Evolutionary conservation across 64 coral and sea anemone species (phyloP).

Genomic region (Anthopleura sola): DNA sequence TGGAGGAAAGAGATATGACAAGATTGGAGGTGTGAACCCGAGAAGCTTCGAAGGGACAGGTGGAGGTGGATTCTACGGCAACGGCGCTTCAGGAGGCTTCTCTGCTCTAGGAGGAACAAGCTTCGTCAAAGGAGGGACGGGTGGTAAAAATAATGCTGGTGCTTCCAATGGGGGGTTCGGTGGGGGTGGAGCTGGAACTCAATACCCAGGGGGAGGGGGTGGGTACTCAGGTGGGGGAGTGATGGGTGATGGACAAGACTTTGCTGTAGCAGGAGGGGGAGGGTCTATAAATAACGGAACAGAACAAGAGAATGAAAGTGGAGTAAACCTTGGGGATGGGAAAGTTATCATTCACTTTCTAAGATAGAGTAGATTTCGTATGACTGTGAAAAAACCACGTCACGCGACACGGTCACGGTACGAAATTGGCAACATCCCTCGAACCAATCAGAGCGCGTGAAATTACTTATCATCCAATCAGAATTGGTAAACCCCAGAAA

Average conservation of each 20-base stretch:
- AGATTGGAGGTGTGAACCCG: not conserved
- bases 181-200: slow-evolving; percentile 49
- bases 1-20: slow-evolving; percentile 32
- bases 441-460: no score
- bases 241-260: not conserved
- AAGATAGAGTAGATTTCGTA: not conserved
- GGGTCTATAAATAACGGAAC: slow-evolving; percentile 59
- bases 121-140: slow-evolving; percentile 45
- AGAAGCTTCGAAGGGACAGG: not conserved
- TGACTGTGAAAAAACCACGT: no score
- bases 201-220: slow-evolving; percentile 72
- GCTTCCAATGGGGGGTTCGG: slow-evolving; percentile 49
- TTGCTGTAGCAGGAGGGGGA: slow-evolving; percentile 66
- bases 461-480: not conserved
- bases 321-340: slow-evolving; percentile 50
- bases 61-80: slow-evolving; percentile 27
- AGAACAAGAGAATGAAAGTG: slow-evolving; percentile 33
- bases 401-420: no score
- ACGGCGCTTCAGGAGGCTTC: not conserved
- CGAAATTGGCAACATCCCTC: no score
- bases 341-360: slow-evolving; percentile 40
- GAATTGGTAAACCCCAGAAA: not conserved
- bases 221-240: slow-evolving; percentile 82
- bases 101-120: slow-evolving; percentile 21
- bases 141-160: slow-evolving; percentile 2